Evolutionary conservation across 2,888 invertebrate species (phyloP), one percentile per base, ranked within the genome.

Genomic region (Caenorhabditis japonica): DNA sequence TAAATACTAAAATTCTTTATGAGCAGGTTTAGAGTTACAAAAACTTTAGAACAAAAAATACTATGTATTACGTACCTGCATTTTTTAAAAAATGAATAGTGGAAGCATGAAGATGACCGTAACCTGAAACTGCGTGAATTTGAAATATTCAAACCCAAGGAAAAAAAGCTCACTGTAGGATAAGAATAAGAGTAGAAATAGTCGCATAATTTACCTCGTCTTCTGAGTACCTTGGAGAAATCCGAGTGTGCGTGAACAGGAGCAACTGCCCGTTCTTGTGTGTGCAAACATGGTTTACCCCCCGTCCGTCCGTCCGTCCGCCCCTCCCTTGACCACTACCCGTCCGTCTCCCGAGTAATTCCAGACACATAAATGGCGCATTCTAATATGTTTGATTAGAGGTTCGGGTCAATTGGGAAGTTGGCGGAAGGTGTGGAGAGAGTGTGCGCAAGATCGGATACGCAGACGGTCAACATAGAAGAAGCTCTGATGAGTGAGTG

Each of bases 251-350:
- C 39, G 49, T 34, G 52, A 51, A 51, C 51, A 34, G 36, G 36
- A 51, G 15, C 19, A 21, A 19, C 13, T 51, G 34, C 23, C 15
- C 46, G 17, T 19, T 27, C 15, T 38, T 33, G 53, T 55, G 62
- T 55, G 62, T 64, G 62, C 62, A 64, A 64, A 64, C 55, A 64
- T 13, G 17, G 39, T 15, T n/a, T n/a, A n/a, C n/a, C n/a, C n/a
- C n/a, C n/a, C n/a, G n/a, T n/a, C n/a, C n/a, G n/a, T n/a, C n/a
- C n/a, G n/a, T n/a, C n/a, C n/a, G n/a, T n/a, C n/a, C n/a, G n/a
- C n/a, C n/a, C n/a, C n/a, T n/a, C n/a, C n/a, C n/a, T n/a, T n/a
- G n/a, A n/a, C n/a, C n/a, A n/a, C n/a, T n/a, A n/a, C n/a, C n/a
- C n/a, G n/a, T n/a, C 30, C 27, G 36, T 27, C 52, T 33, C 30